phyloP scores from a whole-genome alignment of 2,797 vertebrate species.

The Phrynocephalus forsythii region DNA sequence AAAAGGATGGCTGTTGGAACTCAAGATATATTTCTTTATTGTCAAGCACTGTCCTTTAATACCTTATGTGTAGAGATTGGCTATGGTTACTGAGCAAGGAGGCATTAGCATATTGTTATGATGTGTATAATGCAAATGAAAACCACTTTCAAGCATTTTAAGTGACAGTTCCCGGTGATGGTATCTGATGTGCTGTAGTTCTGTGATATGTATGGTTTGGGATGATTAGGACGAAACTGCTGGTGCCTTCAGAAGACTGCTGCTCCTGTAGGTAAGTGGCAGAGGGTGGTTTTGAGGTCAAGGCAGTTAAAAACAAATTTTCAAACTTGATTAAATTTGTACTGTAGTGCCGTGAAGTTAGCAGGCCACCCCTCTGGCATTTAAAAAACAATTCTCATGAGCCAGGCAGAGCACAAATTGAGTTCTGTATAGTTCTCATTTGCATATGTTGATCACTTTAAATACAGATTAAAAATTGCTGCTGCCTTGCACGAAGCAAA shows the following conservation, averaged over 20 bases:
- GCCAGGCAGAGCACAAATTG: neutral
- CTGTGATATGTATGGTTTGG: neutral
- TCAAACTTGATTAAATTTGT: constrained; percentile 22
- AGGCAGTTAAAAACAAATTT: neutral
- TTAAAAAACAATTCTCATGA: constrained; percentile 1
- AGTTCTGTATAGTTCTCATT: constrained; percentile 18
- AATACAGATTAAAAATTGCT: constrained; percentile 23
- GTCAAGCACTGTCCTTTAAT: neutral
- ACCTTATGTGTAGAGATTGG: neutral
- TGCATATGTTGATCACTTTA: constrained; percentile 14
- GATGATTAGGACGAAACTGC: neutral
- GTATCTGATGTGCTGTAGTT: neutral
- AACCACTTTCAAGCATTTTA: neutral
- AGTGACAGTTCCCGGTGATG: neutral
- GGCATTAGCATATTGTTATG: neutral
- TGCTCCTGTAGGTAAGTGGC: neutral
- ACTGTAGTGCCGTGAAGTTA: neutral
- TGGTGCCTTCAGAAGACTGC: neutral
- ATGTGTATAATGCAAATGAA: neutral
- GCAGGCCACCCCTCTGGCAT: neutral
- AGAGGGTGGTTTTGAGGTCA: neutral
- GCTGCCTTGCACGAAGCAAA: neutral
- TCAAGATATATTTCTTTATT: neutral
- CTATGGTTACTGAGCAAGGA: neutral
- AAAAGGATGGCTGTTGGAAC: neutral